Evolutionary conservation across 2,888 invertebrate species (phyloP), one percentile per base, ranked within the genome.

Genomic region (Spatulosminthurus flaviceps): DNA sequence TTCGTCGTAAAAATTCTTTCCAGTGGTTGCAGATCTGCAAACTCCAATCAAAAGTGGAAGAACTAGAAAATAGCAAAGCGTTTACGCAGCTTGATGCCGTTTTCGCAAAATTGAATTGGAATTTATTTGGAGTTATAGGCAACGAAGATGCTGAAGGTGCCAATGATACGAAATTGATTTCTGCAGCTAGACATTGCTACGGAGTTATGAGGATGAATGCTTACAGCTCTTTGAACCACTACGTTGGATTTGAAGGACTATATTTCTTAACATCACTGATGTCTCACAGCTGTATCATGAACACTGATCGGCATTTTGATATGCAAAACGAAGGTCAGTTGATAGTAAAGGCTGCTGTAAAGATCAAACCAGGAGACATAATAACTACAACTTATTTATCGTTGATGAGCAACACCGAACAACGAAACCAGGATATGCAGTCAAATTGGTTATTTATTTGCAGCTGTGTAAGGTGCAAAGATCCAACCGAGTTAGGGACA

Each of bases 231-330:
- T 80, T 83, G 66, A 74, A 80, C 16, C 75, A 66, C 16, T 76
- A 76, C 34, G 67, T 77, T 51, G 66, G 80, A 29, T 67, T 82
- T 34, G 83, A 84, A 80, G 82, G 83, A 19, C 80, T 84, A 0
- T 84, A 83, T 70, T 84, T 84, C 51, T 79, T 84, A 22, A 79
- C 82, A 0, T 80, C 83, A 0, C 79, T 84, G 21, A 83, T 84
- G 82, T 77, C 82, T n/a, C 84, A 84, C 60, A 66, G 70, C 24
- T 84, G 84, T 77, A 28, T 82, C 0, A 80, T 82, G 77, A 84
- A 84, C 74, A 84, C 83, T 5, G 83, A 84, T 34, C 71, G 84
- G 70, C 81, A 82, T 70, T 80, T 83, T 42, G 81, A 81, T 28
- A 73, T 29, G 41, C 67, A 60, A 16, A 76, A 60, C 11, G 73